Conservation (phyloP, 2,797 vertebrate species). For the Atherinosoma microstoma region DNA sequence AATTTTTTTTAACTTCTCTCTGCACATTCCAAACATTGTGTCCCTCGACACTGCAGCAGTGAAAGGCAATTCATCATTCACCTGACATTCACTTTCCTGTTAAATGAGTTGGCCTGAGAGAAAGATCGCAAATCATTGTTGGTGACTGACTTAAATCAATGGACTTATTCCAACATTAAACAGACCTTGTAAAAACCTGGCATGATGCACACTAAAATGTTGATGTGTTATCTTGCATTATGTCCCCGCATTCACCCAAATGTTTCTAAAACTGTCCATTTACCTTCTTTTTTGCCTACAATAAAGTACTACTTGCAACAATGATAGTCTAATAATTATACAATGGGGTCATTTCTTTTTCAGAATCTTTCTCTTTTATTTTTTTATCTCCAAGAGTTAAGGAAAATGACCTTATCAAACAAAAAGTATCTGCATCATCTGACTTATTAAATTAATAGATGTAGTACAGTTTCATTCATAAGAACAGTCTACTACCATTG, state of each 20-base stretch:
- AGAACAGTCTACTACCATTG: conserved; percentile 87
- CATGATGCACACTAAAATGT: background rate
- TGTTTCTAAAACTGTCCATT: background rate
- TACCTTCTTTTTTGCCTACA: too few species aligned
- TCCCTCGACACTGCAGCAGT: conserved; percentile 39
- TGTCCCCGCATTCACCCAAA: background rate
- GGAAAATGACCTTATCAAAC: background rate
- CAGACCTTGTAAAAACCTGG: background rate
- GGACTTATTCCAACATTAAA: conserved; percentile 4
- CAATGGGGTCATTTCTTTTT: too few species aligned
- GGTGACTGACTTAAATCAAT: conserved; percentile 33
- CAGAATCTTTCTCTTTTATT: too few species aligned
- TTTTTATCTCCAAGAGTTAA: background rate
- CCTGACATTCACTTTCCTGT: conserved; percentile 53
- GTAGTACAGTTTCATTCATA: conserved; percentile 76
- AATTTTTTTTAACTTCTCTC: conserved; percentile 39
- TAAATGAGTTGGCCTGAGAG: conserved; percentile 49
- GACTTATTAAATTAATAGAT: conserved; percentile 12
- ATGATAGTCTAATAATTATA: too few species aligned
- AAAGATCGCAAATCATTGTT: conserved; percentile 17
- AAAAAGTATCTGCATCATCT: background rate
- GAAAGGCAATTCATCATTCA: conserved; percentile 43
- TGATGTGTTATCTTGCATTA: background rate
- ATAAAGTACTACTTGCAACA: too few species aligned
- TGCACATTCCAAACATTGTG: conserved; percentile 69